Base-by-base conservation (phyloP, 2,113 vertebrate species). In the Atlantisia rogersi region DNA sequence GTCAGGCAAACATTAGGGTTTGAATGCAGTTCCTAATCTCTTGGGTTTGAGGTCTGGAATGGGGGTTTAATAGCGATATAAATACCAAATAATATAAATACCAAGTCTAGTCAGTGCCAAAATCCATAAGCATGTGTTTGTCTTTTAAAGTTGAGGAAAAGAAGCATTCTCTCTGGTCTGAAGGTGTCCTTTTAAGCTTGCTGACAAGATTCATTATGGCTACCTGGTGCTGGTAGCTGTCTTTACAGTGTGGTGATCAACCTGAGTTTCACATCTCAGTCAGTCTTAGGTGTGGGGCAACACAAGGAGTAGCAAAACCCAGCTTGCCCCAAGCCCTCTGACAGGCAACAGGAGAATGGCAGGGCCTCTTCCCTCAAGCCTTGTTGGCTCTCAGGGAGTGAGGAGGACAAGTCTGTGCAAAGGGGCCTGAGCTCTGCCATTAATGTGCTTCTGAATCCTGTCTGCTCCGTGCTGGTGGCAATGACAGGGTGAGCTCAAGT, bases 311-410 rank as follows among this genome's bases (percentile, higher is more conserved):
- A 58, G 48, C 55, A 79, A 39, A 52, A 39, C 39, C 5, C 1
- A 2, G 4, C 24, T 52, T 58, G 62, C 35, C 35, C 22, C 74
- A 19, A 68, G 35, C 16, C 11, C 15, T 22, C 46, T 29, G 48
- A 16, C 26, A 28, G 0, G 0, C 1, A 2, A 6, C 5, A 0
- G 16, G 4, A 15, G 29, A 44, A 21, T 16, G 2, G 0, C 48
- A 39, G 32, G 40, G 32, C 17, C 10, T 32, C 52, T 53, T 59
- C 50, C 13, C 31, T 39, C 39, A 5, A 31, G 19, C 31, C n/a
- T 67, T 50, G 32, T 31, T 11, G 0, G 1, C 10, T 60, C 28
- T 31, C 40, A 9, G 46, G 53, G 55, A 22, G 62, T 50, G 31
- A 25, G 59, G 46, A 62, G 39, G 46, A 19, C 6, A 46, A 11